A percentile compares a stretch with the other conserved stretches of the same genome.
phyloP scores from a whole-genome alignment of 2,113 vertebrate genomes.

The Dendropsophus ebraccatus region DNA sequence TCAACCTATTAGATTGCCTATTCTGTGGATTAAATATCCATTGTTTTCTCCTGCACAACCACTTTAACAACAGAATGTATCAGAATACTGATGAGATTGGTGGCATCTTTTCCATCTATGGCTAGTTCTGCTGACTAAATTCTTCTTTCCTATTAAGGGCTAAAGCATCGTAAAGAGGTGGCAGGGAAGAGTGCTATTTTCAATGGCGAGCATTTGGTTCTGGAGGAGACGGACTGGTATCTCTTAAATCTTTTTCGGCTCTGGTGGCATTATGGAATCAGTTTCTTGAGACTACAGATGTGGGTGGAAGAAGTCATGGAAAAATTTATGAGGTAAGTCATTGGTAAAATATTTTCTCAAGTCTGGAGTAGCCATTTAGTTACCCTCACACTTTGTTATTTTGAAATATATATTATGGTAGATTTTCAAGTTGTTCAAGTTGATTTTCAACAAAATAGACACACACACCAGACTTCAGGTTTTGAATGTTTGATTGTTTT shows the following conservation, averaged over 20 bases:
- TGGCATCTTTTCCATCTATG: neutral
- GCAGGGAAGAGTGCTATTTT: conserved; percentile 92
- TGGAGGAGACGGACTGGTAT: conserved; percentile 98
- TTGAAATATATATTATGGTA: no score
- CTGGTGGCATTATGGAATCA: conserved; percentile 99
- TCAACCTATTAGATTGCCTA: no score
- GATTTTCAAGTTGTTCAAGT: no score
- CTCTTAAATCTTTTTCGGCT: conserved; percentile 92
- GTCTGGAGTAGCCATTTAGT: no score
- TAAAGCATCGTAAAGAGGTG: conserved; percentile 89
- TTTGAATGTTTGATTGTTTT: no score
- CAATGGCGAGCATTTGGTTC: conserved; percentile 85
- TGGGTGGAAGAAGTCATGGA: conserved; percentile 99
- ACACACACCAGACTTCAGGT: no score
- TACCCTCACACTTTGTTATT: no score
- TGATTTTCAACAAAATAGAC: no score
- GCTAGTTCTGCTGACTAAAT: neutral
- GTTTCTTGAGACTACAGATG: conserved; percentile 97
- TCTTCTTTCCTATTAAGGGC: conserved; percentile 70
- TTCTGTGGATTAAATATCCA: no score
- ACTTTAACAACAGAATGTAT: no score
- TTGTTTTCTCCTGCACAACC: no score
- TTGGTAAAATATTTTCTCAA: neutral
- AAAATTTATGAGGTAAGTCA: conserved; percentile 94
- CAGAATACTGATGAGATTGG: no score